Conservation (phyloP, 2,888 invertebrate species). For the Neuroscelio doddi region DNA sequence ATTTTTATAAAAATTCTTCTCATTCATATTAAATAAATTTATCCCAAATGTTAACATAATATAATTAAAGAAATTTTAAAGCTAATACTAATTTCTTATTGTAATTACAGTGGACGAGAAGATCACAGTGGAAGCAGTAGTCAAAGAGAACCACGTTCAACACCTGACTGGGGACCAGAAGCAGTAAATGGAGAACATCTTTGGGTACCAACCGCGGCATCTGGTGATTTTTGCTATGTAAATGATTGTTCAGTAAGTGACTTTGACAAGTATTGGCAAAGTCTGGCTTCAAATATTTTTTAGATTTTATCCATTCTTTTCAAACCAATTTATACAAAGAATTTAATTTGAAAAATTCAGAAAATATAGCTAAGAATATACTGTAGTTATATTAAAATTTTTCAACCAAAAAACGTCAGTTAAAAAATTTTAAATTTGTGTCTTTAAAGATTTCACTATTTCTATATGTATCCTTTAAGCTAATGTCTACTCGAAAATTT, state of each 20-base stretch:
- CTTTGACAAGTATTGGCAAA: slow-evolving; percentile 1
- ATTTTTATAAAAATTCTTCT: no score
- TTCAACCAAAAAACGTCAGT: no score
- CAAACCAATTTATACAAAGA: background rate
- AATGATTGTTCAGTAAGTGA: slow-evolving; percentile 89
- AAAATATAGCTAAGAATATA: no score
- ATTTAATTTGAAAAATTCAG: background rate
- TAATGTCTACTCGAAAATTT: no score
- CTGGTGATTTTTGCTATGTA: slow-evolving; percentile 95
- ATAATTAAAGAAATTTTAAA: no score
- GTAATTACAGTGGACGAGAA: slow-evolving; percentile 63
- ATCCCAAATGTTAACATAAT: no score
- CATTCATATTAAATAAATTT: no score
- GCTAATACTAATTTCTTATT: no score
- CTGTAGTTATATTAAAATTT: no score
- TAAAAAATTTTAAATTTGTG: no score
- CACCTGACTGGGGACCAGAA: slow-evolving; percentile 89
- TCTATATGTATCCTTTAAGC: no score
- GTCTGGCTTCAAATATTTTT: background rate
- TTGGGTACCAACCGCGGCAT: slow-evolving; percentile 93
- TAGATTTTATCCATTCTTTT: background rate
- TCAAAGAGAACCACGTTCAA: slow-evolving; percentile 78
- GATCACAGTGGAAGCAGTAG: slow-evolving; percentile 58
- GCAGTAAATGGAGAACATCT: slow-evolving; percentile 95
- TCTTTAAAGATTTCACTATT: no score